A percentile compares a stretch with the other conserved stretches of the same genome.
Conservation (phyloP, 2,888 invertebrate genomes). For the Podabrus alpinus region DNA sequence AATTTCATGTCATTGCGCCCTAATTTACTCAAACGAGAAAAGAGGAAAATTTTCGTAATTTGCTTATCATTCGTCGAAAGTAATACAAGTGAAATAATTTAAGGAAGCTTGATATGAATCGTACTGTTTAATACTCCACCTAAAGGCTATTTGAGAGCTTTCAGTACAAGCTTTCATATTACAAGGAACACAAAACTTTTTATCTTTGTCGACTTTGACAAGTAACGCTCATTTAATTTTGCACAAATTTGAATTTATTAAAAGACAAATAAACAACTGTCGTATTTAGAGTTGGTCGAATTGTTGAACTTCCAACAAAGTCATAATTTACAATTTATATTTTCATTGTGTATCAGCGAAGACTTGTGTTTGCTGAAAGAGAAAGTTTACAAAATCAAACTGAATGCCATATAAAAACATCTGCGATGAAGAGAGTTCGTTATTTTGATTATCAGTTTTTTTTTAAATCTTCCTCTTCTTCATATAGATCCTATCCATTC, state of each 20-base stretch:
- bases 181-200: constrained; percentile 14
- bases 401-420: not conserved
- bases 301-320: not conserved
- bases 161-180: constrained; percentile 22
- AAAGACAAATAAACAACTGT: not conserved
- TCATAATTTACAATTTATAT: not conserved
- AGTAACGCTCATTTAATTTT: not conserved
- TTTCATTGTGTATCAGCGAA: not conserved
- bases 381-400: not conserved
- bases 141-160: constrained; percentile 12
- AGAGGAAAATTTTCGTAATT: constrained; percentile 24
- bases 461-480: too few relatives aligned
- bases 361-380: not conserved
- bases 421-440: too few relatives aligned
- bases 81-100: constrained; percentile 22
- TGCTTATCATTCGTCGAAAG: constrained; percentile 26
- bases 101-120: constrained; percentile 29
- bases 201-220: not conserved
- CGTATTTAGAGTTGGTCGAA: not conserved
- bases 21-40: constrained; percentile 14
- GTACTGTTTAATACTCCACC: constrained; percentile 27
- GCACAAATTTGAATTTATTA: not conserved
- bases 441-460: too few relatives aligned
- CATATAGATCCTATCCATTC: too few relatives aligned
- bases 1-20: constrained; percentile 11